Evolutionary conservation across 2,113 vertebrate species (phyloP).

Genomic region (Puma concolor): DNA sequence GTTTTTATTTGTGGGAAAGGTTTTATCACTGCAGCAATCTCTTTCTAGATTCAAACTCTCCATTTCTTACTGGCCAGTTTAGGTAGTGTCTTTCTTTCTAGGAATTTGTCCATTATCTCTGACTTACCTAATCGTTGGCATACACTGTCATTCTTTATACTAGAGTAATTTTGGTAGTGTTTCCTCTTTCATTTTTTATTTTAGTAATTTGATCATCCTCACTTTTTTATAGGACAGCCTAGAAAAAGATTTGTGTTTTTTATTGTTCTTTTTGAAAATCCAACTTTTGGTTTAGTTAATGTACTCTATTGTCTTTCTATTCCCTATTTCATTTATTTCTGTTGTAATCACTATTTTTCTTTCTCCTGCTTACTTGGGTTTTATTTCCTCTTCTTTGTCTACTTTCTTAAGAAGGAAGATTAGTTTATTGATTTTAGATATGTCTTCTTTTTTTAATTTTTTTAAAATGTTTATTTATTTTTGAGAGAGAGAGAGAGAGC

Average conservation of each 20-base stretch:
- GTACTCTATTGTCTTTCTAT: background rate
- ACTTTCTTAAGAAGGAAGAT: background rate
- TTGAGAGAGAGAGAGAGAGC: too few species aligned
- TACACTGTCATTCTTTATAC: background rate
- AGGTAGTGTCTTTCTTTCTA: background rate
- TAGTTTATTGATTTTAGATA: background rate
- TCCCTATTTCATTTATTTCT: conserved; percentile 1
- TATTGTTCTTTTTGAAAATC: background rate
- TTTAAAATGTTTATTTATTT: too few species aligned
- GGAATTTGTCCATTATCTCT: background rate
- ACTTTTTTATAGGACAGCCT: background rate
- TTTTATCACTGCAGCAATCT: background rate
- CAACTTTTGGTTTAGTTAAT: background rate
- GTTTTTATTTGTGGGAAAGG: background rate
- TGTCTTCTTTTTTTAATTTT: background rate
- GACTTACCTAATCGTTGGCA: background rate
- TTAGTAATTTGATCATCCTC: background rate
- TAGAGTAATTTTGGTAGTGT: background rate
- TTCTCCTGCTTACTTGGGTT: background rate
- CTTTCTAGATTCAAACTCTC: background rate
- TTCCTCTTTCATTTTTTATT: background rate
- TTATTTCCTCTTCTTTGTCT: background rate
- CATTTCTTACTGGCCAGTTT: background rate
- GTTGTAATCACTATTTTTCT: background rate
- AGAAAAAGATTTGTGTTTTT: background rate